phyloP scores from a whole-genome alignment of 2,797 vertebrate species.

The Amazona ochrocephala region DNA sequence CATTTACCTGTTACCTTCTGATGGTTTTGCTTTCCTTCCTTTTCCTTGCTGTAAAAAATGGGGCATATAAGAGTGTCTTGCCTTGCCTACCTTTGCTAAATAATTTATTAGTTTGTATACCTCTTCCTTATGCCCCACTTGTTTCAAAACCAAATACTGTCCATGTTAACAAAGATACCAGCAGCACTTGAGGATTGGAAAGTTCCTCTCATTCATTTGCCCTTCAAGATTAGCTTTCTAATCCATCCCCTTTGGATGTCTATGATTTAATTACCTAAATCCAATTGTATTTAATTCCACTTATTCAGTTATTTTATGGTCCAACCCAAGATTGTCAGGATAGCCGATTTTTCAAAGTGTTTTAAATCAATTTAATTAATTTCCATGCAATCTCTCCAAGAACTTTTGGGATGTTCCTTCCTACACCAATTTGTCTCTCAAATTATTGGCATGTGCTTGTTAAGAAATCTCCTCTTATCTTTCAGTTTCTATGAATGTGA shows the following conservation, averaged over 20 bases:
- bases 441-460: background rate
- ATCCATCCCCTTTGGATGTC: background rate
- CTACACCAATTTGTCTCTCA: constrained; percentile 44
- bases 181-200: background rate
- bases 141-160: background rate
- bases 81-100: background rate
- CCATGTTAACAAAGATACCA: background rate
- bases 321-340: background rate
- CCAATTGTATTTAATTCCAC: constrained; percentile 28
- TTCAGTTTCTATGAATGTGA: background rate
- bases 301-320: constrained; percentile 6
- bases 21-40: background rate
- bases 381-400: constrained; percentile 27
- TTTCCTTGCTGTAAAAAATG: background rate
- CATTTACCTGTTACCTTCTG: background rate
- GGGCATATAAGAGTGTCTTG: background rate
- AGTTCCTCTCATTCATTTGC: background rate
- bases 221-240: constrained; percentile 16
- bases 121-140: background rate
- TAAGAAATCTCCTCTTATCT: constrained; percentile 24
- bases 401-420: background rate
- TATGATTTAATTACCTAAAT: background rate
- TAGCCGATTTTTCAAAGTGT: background rate
- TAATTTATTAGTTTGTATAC: background rate
- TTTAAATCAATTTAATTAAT: constrained; percentile 59